Evolutionary conservation across 2,888 invertebrate species (phyloP), one percentile per base, ranked within the genome.

Genomic region (Penaeus monodon): DNA sequence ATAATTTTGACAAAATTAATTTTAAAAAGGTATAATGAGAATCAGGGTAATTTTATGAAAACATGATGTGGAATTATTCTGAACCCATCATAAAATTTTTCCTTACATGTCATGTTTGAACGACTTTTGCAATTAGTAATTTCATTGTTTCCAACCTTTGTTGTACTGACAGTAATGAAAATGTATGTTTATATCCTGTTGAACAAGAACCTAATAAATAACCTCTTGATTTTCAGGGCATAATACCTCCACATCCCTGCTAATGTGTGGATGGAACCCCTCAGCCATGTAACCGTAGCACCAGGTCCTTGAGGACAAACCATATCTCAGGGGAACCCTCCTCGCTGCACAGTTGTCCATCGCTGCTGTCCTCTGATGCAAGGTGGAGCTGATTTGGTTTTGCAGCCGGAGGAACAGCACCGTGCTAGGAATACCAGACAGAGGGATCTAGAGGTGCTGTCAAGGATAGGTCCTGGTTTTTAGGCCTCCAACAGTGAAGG

Each of bases 371-470:
- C 24, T 88, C 88, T n/a, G 87, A 89, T 73, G 89, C 24, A 76
- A 65, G 20, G 70, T 86, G 7, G 88, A 89, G 81, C 93, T 97
- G 90, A 95, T 92, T 98, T 98, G 91, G 92, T 97, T 65, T 96
- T 96, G 91, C 98, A 98, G 92, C 98, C 98, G 0, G 98, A 98
- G 92, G 96, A 97, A 90, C 98, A 98, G 92, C 98, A 98, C 92
- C 94, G 98, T 91, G 97, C 97, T 77, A 89, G 98, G n/a, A n/a
- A 91, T 98, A 98, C 93, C 97, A 98, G 93, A 98, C 98, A 44
- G 98, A 98, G 93, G 98, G 98, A 81, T 98, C 97, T 92, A 94
- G 98, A 84, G 98, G 98, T 0, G 97, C 98, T 70, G 98, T 98
- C 86, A 98, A 98, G 93, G 98, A 98, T 93, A 95, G 96, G 91